phyloP scores from a whole-genome alignment of 1,140 invertebrate genomes.

The Goniozus legneri region DNA sequence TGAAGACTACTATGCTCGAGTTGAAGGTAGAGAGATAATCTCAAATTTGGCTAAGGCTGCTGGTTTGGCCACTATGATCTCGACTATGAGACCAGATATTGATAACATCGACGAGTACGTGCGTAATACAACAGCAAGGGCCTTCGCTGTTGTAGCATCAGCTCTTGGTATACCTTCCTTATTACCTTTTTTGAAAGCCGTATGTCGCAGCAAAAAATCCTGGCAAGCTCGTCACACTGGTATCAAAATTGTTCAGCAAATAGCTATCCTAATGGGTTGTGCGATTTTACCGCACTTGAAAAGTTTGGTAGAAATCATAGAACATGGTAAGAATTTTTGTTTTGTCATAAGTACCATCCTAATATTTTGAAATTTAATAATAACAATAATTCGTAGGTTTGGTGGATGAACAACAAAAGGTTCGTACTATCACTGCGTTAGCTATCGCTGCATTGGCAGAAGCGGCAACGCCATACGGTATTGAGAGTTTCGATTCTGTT shows the following conservation, averaged over 20 bases:
- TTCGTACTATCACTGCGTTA: conserved; percentile 95
- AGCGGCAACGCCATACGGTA: conserved; percentile 98
- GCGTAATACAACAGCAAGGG: conserved; percentile 96
- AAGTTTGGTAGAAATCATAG: conserved; percentile 98
- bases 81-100: conserved; percentile 99
- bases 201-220: conserved; percentile 98
- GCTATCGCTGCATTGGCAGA: conserved; percentile 97
- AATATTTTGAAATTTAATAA: conserved; percentile 3
- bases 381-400: conserved; percentile 52
- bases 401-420: conserved; percentile 85
- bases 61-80: conserved; percentile 99
- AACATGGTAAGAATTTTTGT: conserved; percentile 78
- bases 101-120: conserved; percentile 99
- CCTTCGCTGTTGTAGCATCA: conserved; percentile 98
- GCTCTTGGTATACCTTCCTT: conserved; percentile 97
- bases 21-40: conserved; percentile 99
- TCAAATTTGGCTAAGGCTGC: conserved; percentile 99
- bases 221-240: conserved; percentile 99
- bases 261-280: conserved; percentile 99
- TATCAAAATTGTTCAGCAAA: conserved; percentile 99
- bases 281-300: conserved; percentile 98
- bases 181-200: conserved; percentile 97
- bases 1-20: conserved; percentile 99
- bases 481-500: conserved; percentile 99
- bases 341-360: conserved; percentile 5